Base-by-base conservation (phyloP, 2,888 invertebrate genomes). In the Drosophila aldrichi region DNA sequence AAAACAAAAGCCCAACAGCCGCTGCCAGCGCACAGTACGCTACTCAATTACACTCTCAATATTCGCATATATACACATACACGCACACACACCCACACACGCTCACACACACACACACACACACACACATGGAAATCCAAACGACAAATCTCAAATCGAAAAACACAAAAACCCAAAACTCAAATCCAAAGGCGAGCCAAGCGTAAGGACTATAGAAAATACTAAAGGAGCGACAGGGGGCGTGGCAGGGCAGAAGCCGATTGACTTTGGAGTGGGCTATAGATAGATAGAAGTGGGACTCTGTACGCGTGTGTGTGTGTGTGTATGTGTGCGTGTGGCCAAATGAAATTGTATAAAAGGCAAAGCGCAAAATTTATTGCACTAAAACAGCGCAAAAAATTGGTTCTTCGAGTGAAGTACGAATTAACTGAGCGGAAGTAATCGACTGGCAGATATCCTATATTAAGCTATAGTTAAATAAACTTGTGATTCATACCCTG, bases 301-400 rank as follows among this genome's bases (percentile, higher is more conserved):
- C 16, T 38, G 14, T 14, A 4, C 5, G 8, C 3, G 29, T 2
- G 12, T 34, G 12, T 36, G 20, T 32, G 34, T 7, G 36, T 16
- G 40, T n/a, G 38, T 25, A 46, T 38, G 52, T 38, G 52, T n/a
- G 58, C 48, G 65, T n/a, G 52, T 36, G 48, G 60, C 49, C 71
- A 87, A 87, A 87, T 87, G 86, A 87, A 89, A 89, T 87, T 87
- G 88, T 89, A 88, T 85, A 88, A 89, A 82, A 89, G 81, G 72
- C 79, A 86, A 88, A 80, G 75, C 82, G 75, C 67, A 89, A 76
- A 85, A 85, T 84, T 84, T 84, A 84, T 84, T 83, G 81, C 81
- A 87, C 74, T 74, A 72, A 69, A 58, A 70, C 57, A 74, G 67
- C 77, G 61, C 67, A 63, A 65, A 80, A 82, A 82, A 79, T 72